These are phyloP conservation scores for Chrysolina haemoptera DNA, from an alignment of 2,888 invertebrate genomes.

Conservation along the genomic window DNA sequence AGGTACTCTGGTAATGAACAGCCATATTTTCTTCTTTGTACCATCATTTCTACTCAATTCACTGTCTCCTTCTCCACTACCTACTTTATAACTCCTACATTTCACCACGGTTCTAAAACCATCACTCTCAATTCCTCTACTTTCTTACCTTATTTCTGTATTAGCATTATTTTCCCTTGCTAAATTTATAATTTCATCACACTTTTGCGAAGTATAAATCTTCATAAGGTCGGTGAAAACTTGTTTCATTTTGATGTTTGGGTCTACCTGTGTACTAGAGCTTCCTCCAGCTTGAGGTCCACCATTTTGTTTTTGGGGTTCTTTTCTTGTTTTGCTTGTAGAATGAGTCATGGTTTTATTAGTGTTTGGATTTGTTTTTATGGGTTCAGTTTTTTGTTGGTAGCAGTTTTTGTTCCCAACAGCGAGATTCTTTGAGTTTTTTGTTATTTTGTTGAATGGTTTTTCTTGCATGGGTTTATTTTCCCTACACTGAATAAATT, in stretches of 20 bases:
- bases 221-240: not conserved
- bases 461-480: not conserved
- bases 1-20: not conserved
- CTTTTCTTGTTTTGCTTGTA: not conserved
- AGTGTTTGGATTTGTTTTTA: not conserved
- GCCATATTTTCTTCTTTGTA: not conserved
- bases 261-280: constrained; percentile 1
- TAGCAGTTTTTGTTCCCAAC: not conserved
- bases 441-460: constrained; percentile 5
- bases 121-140: not conserved
- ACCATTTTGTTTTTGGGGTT: not conserved
- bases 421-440: not conserved
- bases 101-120: not conserved
- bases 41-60: not conserved
- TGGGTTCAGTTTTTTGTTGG: not conserved
- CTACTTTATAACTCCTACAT: constrained; percentile 1
- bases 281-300: constrained; percentile 6
- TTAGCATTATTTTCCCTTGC: not conserved
- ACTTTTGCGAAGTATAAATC: constrained; percentile 17
- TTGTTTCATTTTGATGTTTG: constrained; percentile 17
- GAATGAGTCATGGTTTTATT: constrained; percentile 21
- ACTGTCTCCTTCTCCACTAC: constrained; percentile 7
- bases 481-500: not conserved
- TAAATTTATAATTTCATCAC: constrained; percentile 16
- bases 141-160: not conserved